Percentiles rank a stretch among this genome's conserved stretches.
These are phyloP conservation scores for Proteles cristata DNA, from an alignment of 2,113 vertebrate genomes.

Conservation along the genomic window DNA sequence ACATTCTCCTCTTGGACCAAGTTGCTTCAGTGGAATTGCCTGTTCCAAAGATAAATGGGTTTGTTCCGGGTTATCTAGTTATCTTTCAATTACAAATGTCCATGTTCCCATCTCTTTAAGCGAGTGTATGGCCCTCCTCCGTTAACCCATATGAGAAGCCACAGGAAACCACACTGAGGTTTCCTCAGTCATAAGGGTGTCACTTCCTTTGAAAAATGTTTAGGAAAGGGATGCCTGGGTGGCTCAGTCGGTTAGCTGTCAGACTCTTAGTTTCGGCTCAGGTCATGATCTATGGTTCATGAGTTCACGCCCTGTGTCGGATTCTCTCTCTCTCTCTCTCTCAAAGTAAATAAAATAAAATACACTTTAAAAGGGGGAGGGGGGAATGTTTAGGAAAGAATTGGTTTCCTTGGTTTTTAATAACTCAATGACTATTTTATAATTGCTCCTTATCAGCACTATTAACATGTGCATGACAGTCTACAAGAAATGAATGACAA, in stretches of 20 bases:
- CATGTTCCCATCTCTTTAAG: background rate
- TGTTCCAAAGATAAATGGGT: background rate
- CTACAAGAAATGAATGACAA: slow-evolving; percentile 26
- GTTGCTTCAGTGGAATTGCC: background rate
- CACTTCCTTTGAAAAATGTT: slow-evolving; percentile 34
- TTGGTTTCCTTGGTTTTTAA: background rate
- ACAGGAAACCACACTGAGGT: slow-evolving; percentile 6
- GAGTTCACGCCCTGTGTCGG: too few species aligned
- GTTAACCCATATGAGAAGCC: background rate
- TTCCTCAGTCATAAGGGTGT: background rate
- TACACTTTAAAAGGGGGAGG: too few species aligned
- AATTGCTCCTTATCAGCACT: background rate
- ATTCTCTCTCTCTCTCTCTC: too few species aligned
- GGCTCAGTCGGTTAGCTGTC: too few species aligned
- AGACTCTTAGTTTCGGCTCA: too few species aligned
- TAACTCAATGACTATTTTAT: background rate
- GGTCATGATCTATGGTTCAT: too few species aligned
- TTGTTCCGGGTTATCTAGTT: background rate
- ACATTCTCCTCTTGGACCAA: background rate
- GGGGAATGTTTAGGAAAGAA: slow-evolving; percentile 41
- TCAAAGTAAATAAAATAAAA: too few species aligned
- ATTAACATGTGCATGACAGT: background rate
- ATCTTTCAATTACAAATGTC: slow-evolving; percentile 47
- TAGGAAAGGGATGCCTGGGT: background rate
- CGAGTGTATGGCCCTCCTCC: background rate